A percentile compares a stretch with the other conserved stretches of the same genome.
Conservation (phyloP, 1,140 invertebrate species). For the Macrobrachium nipponense region DNA sequence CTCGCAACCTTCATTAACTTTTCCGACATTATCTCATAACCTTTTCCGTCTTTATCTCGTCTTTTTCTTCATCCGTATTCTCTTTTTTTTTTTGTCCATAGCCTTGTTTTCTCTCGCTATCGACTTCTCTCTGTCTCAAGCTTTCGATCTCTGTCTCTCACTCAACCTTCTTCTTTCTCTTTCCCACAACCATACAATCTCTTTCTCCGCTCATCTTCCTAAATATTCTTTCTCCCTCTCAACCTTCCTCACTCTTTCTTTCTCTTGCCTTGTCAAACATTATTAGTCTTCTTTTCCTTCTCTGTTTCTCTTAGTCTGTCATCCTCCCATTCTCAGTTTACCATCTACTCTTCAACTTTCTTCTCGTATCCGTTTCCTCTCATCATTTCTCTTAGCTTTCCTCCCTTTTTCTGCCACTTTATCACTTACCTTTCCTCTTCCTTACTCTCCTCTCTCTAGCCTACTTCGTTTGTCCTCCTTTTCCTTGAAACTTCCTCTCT, state of each 20-base stretch:
- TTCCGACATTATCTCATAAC: not conserved
- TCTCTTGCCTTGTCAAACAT: conserved; percentile 5
- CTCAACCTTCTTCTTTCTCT: too few relatives aligned
- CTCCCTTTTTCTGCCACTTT: not conserved
- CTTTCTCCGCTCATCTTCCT: too few relatives aligned
- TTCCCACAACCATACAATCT: too few relatives aligned
- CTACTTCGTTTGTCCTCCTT: not conserved
- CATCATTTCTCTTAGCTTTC: not conserved
- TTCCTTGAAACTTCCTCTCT: too few relatives aligned
- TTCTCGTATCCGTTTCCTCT: not conserved
- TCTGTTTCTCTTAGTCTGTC: not conserved
- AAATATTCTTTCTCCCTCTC: too few relatives aligned
- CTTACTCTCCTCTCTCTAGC: not conserved
- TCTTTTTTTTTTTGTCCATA: not conserved
- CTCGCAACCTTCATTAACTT: too few relatives aligned
- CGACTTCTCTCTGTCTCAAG: conserved; percentile 12
- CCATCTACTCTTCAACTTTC: not conserved
- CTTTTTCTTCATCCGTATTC: not conserved
- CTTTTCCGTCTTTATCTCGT: not conserved
- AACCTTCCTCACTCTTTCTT: too few relatives aligned
- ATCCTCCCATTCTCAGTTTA: too few relatives aligned
- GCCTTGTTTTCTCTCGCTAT: not conserved
- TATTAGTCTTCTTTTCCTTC: not conserved
- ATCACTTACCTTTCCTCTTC: not conserved
- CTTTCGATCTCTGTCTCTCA: conserved; percentile 14